Percentiles rank a stretch among this genome's conserved stretches.
Evolutionary conservation across 2,797 vertebrate genomes (phyloP).

Genomic region (Acanthurus tractus): DNA sequence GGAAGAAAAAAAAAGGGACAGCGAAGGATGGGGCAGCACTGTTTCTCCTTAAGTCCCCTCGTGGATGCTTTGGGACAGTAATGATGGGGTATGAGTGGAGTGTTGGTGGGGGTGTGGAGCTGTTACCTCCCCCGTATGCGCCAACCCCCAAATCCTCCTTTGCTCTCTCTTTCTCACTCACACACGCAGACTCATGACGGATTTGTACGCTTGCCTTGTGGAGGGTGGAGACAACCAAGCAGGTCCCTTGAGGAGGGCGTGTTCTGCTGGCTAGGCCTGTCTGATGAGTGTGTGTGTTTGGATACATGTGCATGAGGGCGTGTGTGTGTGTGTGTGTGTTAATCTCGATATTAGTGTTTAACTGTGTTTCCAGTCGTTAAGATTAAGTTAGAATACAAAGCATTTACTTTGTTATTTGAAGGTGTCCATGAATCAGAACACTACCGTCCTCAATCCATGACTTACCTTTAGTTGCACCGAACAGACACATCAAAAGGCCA

Average conservation of each 20-base stretch:
- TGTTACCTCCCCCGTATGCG: conserved; percentile 20
- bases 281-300: conserved; percentile 53
- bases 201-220: conserved; percentile 63
- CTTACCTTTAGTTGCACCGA: conserved; percentile 24
- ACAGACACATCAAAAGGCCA: conserved; percentile 13
- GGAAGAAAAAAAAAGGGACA: conserved; percentile 40
- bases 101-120: conserved; percentile 80
- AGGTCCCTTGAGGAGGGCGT: conserved; percentile 79
- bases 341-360: conserved; percentile 36
- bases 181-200: conserved; percentile 60
- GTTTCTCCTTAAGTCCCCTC: conserved; percentile 70
- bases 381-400: conserved; percentile 33
- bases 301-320: conserved; percentile 36
- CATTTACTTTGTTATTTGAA: conserved; percentile 53
- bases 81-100: conserved; percentile 81
- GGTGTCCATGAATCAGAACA: conserved; percentile 21
- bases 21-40: conserved; percentile 40
- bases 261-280: conserved; percentile 60
- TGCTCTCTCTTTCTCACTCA: conserved; percentile 32
- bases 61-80: conserved; percentile 78
- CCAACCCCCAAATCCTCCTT: conserved; percentile 54
- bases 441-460: conserved; percentile 3
- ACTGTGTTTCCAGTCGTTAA: conserved; percentile 32
- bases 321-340: conserved; percentile 52
- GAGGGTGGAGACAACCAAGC: conserved; percentile 76